Evolutionary conservation across 2,888 invertebrate species (phyloP), one percentile per base, ranked within the genome.

Genomic region (Spodoptera exigua): DNA sequence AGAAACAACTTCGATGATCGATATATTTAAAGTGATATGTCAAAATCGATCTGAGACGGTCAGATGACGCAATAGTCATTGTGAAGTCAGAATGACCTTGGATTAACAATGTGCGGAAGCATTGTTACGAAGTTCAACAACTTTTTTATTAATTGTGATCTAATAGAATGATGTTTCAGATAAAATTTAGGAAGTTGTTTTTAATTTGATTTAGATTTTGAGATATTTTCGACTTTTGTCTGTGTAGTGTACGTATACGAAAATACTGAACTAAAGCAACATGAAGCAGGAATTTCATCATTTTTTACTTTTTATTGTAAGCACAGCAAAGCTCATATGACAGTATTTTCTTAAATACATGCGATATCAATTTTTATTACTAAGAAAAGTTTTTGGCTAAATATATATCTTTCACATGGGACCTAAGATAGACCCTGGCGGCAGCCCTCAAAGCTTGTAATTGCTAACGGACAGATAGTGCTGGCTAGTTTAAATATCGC

Each of bases 31-130:
- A 76, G 47, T 60, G 45, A 68, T 72, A 64, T 69, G 64, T 76
- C 66, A 61, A 57, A 61, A 66, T 69, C 62, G 41, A 44, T 16
- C 41, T 39, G 14, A 66, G 59, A 18, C 34, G 27, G 5, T 5
- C 7, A 1, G 41, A 46, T 75, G 64, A 75, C 62, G 75, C 71
- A 64, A 75, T 47, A 39, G 16, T 62, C 49, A 49, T 52, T 44
- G 56, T 67, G 12, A 13, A 67, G 56, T 68, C 61, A 57, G 9
- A 45, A 35, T 72, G 79, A 63, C 76, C 78, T 76, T 69, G 43
- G 14, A 40, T 53, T 43, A 51, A 61, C 63, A 77, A 62, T 67
- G 60, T 56, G 37, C 67, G 63, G 74, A 77, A 74, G 78, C 61
- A 14, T 59, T 61, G 11, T 47, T 12, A 45, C 21, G 41, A 54